Conservation (phyloP, 2,888 invertebrate species). For the Brachyptera putata region DNA sequence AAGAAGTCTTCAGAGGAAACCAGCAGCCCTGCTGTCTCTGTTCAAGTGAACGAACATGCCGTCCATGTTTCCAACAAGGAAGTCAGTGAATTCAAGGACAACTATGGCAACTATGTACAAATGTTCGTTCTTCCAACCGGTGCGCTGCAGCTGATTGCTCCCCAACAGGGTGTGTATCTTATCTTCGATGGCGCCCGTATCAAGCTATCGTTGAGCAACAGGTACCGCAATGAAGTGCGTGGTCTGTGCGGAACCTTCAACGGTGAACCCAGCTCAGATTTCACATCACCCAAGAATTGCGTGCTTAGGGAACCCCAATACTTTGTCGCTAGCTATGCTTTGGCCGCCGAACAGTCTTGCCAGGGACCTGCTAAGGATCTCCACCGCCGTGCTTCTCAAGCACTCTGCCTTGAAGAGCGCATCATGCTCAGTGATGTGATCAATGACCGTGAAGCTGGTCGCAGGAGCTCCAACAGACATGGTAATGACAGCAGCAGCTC, state of each 20-base stretch:
- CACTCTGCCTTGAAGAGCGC: constrained; percentile 43
- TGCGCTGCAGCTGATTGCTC: constrained; percentile 52
- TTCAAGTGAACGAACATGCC: constrained; percentile 38
- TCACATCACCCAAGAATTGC: constrained; percentile 54
- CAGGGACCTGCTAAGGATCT: constrained; percentile 47
- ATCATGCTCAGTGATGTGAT: constrained; percentile 46
- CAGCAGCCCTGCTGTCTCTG: constrained; percentile 39
- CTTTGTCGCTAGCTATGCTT: constrained; percentile 56
- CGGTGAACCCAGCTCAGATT: constrained; percentile 56
- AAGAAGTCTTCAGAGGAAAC: constrained; percentile 25
- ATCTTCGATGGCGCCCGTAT: constrained; percentile 58
- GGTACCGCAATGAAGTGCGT: constrained; percentile 53
- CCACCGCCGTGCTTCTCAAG: constrained; percentile 45
- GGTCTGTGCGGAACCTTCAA: constrained; percentile 66
- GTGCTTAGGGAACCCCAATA: constrained; percentile 50
- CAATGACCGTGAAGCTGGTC: constrained; percentile 43
- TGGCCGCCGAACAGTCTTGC: constrained; percentile 47
- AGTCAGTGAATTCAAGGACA: constrained; percentile 46
- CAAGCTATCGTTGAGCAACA: constrained; percentile 43
- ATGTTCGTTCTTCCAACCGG: constrained; percentile 48
- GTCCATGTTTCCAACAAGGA: constrained; percentile 40
- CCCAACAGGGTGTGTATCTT: constrained; percentile 47
- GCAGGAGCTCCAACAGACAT: constrained; percentile 31
- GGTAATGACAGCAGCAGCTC: constrained; percentile 26
- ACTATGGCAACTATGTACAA: constrained; percentile 35